Evolutionary conservation across 2,797 vertebrate genomes (phyloP).

Genomic region (Ctenosaura bakeri): DNA sequence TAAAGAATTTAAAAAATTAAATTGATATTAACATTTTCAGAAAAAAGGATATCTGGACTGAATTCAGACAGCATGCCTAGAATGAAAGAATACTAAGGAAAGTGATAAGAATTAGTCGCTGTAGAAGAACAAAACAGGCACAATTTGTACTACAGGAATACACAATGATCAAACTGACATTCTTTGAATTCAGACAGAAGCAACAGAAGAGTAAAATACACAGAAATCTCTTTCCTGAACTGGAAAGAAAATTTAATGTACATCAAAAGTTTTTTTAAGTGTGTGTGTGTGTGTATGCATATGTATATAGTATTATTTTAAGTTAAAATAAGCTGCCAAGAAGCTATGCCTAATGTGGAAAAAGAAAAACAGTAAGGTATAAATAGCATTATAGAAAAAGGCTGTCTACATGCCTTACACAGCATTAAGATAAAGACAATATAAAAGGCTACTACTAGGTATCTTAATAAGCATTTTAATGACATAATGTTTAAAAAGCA

Average conservation of each 20-base stretch:
- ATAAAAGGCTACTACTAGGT: not conserved
- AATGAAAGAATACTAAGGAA: not conserved
- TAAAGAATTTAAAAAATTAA: not conserved
- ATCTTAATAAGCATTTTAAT: not conserved
- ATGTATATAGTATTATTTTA: not conserved
- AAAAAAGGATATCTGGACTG: not conserved
- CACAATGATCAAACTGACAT: not conserved
- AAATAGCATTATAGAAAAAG: slow-evolving; percentile 4
- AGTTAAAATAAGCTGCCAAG: not conserved
- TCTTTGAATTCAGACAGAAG: not conserved
- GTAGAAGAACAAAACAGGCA: not conserved
- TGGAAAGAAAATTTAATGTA: not conserved
- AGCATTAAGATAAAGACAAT: not conserved
- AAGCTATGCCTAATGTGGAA: not conserved
- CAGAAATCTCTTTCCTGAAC: not conserved
- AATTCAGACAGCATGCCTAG: not conserved
- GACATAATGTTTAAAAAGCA: not conserved
- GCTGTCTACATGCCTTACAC: not conserved
- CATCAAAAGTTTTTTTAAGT: not conserved
- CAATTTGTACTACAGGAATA: not conserved
- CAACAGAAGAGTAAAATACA: not conserved
- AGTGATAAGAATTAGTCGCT: not conserved
- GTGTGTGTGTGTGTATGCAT: no score
- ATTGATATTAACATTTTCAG: not conserved
- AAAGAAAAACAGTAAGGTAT: not conserved